Evolutionary conservation across 2,888 invertebrate species (phyloP).

Genomic region (Dysmachus trigonus): DNA sequence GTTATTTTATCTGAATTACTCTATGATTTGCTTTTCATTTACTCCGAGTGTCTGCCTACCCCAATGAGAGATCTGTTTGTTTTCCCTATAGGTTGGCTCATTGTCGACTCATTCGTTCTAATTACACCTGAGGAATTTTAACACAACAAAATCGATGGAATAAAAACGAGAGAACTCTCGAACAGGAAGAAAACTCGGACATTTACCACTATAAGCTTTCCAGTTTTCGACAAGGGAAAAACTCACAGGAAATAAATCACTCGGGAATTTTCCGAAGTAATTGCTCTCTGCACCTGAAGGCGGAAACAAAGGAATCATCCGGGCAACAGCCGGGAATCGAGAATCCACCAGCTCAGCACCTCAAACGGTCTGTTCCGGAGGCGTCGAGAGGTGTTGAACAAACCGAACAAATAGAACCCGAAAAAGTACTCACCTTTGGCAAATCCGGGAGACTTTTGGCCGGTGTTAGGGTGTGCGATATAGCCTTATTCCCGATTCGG

Average conservation of each 20-base stretch:
- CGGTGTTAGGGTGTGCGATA: conserved; percentile 44
- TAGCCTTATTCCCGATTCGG: conserved; percentile 17
- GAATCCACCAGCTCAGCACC: not conserved
- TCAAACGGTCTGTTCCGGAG: not conserved
- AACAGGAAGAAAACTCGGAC: not conserved
- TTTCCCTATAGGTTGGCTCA: not conserved
- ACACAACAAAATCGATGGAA: not conserved
- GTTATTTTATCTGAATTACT: not conserved
- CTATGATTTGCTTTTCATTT: not conserved
- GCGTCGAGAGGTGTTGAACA: not conserved
- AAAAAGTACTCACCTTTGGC: conserved; percentile 51
- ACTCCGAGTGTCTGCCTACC: not conserved
- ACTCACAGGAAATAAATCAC: conserved; percentile 14
- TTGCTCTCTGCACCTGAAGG: conserved; percentile 8
- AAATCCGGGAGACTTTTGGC: conserved; percentile 52
- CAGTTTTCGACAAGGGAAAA: not conserved
- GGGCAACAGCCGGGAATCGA: not conserved
- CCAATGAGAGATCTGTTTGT: not conserved
- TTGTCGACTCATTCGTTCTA: not conserved
- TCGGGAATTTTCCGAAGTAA: conserved; percentile 16
- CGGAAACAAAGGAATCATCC: not conserved
- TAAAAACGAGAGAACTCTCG: not conserved
- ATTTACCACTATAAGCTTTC: not conserved
- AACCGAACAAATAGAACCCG: not conserved
- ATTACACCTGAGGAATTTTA: not conserved